phyloP scores from a whole-genome alignment of 2,888 invertebrate species.

The Tetragonula carbonaria region DNA sequence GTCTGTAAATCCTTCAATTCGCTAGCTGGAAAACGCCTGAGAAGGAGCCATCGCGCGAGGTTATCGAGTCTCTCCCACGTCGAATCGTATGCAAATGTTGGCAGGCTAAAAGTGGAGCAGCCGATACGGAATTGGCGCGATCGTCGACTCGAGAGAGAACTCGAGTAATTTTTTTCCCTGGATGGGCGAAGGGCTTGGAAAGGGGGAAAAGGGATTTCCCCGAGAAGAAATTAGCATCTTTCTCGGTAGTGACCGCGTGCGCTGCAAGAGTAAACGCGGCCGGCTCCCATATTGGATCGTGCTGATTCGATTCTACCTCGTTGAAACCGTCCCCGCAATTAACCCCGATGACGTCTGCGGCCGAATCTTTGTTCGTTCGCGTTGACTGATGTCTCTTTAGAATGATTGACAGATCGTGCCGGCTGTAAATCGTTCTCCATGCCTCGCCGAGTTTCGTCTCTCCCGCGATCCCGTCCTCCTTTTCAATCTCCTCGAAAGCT shows the following conservation, averaged over 20 bases:
- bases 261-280: conserved; percentile 38
- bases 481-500: conserved; percentile 44
- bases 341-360: conserved; percentile 73
- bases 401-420: conserved; percentile 65
- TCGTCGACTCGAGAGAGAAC: neutral
- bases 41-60: conserved; percentile 12
- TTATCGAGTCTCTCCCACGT: conserved; percentile 27
- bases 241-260: conserved; percentile 8
- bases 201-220: neutral
- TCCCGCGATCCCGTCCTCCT: conserved; percentile 15
- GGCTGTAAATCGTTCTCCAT: conserved; percentile 1
- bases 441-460: neutral
- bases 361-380: conserved; percentile 65
- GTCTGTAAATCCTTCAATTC: neutral
- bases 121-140: conserved; percentile 23
- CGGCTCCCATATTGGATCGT: conserved; percentile 74
- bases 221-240: conserved; percentile 36
- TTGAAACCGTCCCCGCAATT: conserved; percentile 75
- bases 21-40: neutral
- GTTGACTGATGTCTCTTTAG: conserved; percentile 66
- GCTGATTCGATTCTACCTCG: conserved; percentile 79
- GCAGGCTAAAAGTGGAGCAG: conserved; percentile 22
- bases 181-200: neutral
- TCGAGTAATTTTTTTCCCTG: neutral
- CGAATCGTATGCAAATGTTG: conserved; percentile 37